Evolutionary conservation across 2,888 invertebrate genomes (phyloP), one percentile per base, ranked within the genome.

Genomic region (Sinohyriopsis cumingii): DNA sequence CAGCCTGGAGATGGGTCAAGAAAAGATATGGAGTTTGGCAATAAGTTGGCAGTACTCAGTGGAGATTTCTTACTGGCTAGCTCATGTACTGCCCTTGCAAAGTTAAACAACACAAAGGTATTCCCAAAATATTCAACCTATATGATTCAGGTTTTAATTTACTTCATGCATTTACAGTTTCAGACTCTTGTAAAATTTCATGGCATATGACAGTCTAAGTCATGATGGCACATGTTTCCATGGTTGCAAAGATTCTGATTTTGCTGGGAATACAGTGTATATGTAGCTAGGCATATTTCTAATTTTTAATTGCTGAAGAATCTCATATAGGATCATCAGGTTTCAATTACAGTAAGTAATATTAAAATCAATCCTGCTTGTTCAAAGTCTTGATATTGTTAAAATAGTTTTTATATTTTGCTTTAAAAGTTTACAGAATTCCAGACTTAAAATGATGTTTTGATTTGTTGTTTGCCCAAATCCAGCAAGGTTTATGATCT

Each of bases 31-130:
- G 94, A 95, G 87, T 96, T 96, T 90, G 97, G 97, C 12, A 98
- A 98, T 91, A 98, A 97, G 92, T 96, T 98, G 84, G 96, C 97
- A 0, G 91, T 98, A 55, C 92, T 98, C 15, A 95, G 96, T 86
- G 98, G 96, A 0, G 98, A 98, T 90, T 98, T 96, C 86, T 91
- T 98, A 62, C 91, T 98, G 18, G 95, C 91, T 20, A 96, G 95
- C 88, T 96, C 96, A 67, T 96, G 95, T 87, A 93, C 94, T 0
- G 96, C 96, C 87, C 91, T 98, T 72, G 96, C 97, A 57, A 94
- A 93, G 78, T 92, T 96, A 71, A 92, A 93, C 88, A 92, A 92
- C 83, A 91, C 91, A 67, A 87, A 91, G 84, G 92, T 92, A 82
- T 63, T 57, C n/a, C 61, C 19, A 12, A 65, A 22, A 63, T 67